These are phyloP conservation scores for Montifringilla adamsi DNA, from an alignment of 2,113 vertebrate species.

Conservation along the genomic window DNA sequence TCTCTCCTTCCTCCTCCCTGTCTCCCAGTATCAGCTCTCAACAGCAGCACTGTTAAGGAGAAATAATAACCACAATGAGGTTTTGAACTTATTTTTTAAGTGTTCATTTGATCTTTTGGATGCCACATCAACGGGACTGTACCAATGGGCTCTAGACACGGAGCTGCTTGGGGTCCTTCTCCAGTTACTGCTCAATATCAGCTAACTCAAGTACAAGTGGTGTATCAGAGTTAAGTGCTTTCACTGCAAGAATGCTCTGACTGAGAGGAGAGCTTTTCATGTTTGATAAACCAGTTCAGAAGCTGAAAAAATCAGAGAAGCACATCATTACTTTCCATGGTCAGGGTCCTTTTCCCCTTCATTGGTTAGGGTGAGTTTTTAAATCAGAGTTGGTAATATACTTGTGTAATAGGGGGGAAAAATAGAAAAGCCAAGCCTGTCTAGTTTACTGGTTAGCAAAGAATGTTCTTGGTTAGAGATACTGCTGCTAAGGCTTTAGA, in stretches of 20 bases:
- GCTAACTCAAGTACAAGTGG: background rate
- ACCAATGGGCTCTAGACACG: background rate
- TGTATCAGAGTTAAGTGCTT: background rate
- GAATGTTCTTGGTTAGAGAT: background rate
- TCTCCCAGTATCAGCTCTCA: background rate
- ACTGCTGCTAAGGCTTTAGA: background rate
- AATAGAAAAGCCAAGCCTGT: background rate
- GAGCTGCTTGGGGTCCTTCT: background rate
- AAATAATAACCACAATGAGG: background rate
- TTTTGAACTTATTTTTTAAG: background rate
- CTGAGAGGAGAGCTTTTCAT: background rate
- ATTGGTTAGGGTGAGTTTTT: background rate
- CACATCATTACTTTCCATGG: background rate
- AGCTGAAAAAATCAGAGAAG: background rate
- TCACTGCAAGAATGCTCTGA: background rate
- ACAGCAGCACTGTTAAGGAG: background rate
- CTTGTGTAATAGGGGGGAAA: background rate
- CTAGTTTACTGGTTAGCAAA: background rate
- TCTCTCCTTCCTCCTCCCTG: background rate
- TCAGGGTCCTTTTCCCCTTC: background rate
- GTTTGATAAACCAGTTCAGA: background rate
- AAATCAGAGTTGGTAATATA: background rate
- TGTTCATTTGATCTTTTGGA: background rate
- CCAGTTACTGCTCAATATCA: background rate
- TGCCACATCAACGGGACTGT: accelerated